These are phyloP conservation scores for Pristionchus japonicus DNA, from an alignment of 2,888 invertebrate species.

Conservation along the genomic window DNA sequence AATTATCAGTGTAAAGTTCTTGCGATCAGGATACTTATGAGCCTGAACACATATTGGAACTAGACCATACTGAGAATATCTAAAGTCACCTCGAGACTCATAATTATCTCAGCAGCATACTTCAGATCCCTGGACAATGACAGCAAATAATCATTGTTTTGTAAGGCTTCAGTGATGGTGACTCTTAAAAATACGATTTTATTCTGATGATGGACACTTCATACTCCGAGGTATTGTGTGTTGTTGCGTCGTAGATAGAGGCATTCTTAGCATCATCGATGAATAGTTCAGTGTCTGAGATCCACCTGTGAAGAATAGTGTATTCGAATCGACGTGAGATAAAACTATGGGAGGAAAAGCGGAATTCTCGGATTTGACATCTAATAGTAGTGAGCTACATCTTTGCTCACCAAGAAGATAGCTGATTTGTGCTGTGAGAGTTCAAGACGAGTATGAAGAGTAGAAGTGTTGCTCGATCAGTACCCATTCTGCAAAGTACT, in stretches of 20 bases:
- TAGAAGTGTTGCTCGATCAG: too few relatives aligned
- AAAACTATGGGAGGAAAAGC: too few relatives aligned
- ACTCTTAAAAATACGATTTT: background rate
- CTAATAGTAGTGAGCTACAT: too few relatives aligned
- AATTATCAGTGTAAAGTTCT: background rate
- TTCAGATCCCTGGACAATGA: background rate
- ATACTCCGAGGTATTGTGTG: background rate
- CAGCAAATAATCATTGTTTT: background rate
- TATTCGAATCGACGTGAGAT: too few relatives aligned
- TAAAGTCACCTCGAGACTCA: background rate
- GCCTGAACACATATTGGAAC: background rate
- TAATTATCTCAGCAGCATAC: background rate
- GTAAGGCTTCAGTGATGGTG: background rate
- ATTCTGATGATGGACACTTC: too few relatives aligned
- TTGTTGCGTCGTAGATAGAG: background rate
- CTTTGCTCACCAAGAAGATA: too few relatives aligned
- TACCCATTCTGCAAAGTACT: too few relatives aligned
- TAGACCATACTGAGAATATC: background rate
- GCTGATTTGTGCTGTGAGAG: too few relatives aligned
- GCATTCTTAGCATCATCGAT: too few relatives aligned
- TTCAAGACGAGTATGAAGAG: too few relatives aligned
- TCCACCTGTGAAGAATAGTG: background rate
- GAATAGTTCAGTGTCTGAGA: background rate
- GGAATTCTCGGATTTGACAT: too few relatives aligned
- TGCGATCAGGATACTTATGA: background rate